Base-by-base conservation (phyloP, 2,888 invertebrate genomes). In the Tachina fera region DNA sequence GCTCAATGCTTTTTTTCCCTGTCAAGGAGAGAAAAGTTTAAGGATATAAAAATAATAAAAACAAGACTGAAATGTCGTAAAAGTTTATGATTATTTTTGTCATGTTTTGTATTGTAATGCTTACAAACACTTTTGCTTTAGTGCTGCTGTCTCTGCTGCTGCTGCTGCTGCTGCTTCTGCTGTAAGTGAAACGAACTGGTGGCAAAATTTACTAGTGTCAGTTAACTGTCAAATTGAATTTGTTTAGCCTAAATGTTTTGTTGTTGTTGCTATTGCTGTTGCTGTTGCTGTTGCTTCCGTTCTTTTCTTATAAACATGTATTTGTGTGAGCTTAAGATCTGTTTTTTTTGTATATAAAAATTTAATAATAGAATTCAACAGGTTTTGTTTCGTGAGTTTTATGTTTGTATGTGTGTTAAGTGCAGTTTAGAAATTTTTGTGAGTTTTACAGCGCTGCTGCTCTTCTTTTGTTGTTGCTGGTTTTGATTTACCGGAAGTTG, bases 191-290 rank as follows among this genome's bases (percentile, higher is more conserved):
- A 39, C 49, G 16, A 45, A 67, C 22, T 74, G 74, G 13, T 68
- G 83, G 58, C 71, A 58, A 53, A 31, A 67, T 71, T 67, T 72
- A 49, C 45, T 61, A 79, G 75, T 82, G 83, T 86, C 86, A 86
- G 90, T 90, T 90, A 91, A 90, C 91, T 91, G 91, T 91, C 91
- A 91, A 91, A 91, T 91, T 91, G 91, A 91, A 91, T 91, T 91
- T 91, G 91, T 91, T 91, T 91, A 91, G 91, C 65, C 87, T 87
- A 85, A 79, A 80, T 76, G 67, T 19, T 76, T 63, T 68, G 49
- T 31, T 75, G 49, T 67, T 43, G 53, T 31, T 31, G 49, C n/a
- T 75, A 41, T 67, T 43, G 53, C 16, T 31, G 31, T 31, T 31
- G 31, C 0, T 31, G 31, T 31, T 31, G 31, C 0, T 31, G 31